Evolutionary conservation across 1,140 invertebrate species (phyloP).

Genomic region (Bombus huntii): DNA sequence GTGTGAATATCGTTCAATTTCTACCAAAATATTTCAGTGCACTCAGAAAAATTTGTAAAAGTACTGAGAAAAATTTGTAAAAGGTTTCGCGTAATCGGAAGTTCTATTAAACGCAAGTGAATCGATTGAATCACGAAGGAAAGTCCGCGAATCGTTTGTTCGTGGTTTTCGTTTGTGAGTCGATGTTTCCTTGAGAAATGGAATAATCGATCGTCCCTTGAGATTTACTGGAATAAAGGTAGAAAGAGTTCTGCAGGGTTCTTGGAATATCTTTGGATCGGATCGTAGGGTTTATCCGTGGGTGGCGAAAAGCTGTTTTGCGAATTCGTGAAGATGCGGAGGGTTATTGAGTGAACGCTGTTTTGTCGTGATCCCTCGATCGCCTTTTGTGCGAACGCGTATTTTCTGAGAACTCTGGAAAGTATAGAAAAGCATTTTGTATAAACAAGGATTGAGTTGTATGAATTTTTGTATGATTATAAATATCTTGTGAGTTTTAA

Average conservation of each 20-base stretch:
- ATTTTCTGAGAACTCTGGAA: neutral
- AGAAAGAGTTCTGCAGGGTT: neutral
- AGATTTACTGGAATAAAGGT: neutral
- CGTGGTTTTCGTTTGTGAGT: neutral
- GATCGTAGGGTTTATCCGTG: neutral
- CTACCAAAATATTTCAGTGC: neutral
- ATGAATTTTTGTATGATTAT: too few species aligned
- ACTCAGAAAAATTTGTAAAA: neutral
- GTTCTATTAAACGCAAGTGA: neutral
- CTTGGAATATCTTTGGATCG: slow-evolving; percentile 3
- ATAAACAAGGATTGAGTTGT: too few species aligned
- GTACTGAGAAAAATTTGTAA: neutral
- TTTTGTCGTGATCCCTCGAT: neutral
- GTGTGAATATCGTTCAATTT: neutral
- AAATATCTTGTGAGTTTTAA: neutral
- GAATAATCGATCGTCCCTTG: neutral
- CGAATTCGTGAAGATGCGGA: neutral
- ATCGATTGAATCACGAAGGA: neutral
- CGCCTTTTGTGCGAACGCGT: neutral
- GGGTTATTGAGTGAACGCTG: neutral
- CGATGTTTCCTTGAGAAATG: too few species aligned
- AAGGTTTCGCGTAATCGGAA: neutral
- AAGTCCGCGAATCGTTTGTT: neutral
- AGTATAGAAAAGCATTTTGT: neutral
- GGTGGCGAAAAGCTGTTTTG: slow-evolving; percentile 4